Base-by-base conservation (phyloP, 2,113 vertebrate species). In the rabbit (Oryctolagus cuniculus) region DNA sequence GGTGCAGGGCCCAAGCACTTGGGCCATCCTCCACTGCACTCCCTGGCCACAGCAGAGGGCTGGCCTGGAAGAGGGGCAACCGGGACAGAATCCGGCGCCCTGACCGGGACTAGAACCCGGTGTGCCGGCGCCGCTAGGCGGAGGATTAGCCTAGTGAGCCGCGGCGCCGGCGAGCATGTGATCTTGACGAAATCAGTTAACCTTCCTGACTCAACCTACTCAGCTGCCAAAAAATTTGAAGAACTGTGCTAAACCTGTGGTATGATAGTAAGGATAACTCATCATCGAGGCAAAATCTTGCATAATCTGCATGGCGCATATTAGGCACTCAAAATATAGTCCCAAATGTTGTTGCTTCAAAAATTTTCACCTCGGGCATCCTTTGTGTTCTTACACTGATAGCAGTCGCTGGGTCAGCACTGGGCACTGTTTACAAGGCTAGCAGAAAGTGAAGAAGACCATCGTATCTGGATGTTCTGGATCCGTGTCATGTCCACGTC, bases 131-230 rank as follows among this genome's bases (percentile, higher is more conserved):
- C n/a, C n/a, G n/a, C n/a, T n/a, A n/a, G n/a, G n/a, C n/a, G n/a
- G n/a, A n/a, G n/a, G n/a, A n/a, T n/a, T n/a, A n/a, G n/a, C n/a
- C n/a, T n/a, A n/a, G n/a, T n/a, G n/a, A n/a, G n/a, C n/a, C n/a
- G n/a, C n/a, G n/a, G n/a, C n/a, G n/a, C n/a, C n/a, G n/a, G n/a
- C n/a, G n/a, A 82, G 34, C 51, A 87, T 36, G 53, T 64, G 58
- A 83, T 79, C 80, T 70, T 83, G 17, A 93, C 58, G 24, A 74
- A 78, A n/a, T 75, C 67, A 66, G 38, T 87, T 66, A 69, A 86
- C 27, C 66, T 95, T 31, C 34, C 12, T 92, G 21, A 66, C 31
- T 87, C 81, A 63, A 51, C 80, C 49, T 82, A 38, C 1, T 64
- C 34, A 74, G 79, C 44, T 80, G 3, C 89, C 79, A 83, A 89